phyloP scores from a whole-genome alignment of 2,888 invertebrate species.

The Rhamphomyia laevipes region DNA sequence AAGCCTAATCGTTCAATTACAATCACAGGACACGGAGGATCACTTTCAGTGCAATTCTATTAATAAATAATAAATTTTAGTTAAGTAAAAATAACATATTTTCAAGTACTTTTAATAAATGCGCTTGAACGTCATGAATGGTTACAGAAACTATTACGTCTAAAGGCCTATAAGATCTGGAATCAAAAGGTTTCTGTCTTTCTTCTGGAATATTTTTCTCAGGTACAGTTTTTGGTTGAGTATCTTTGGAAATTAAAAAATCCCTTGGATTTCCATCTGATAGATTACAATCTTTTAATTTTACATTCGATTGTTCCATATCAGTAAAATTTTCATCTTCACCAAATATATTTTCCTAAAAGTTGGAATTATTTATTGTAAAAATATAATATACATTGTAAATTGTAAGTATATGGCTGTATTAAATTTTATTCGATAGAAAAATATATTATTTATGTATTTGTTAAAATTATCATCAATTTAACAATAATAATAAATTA shows the following conservation, averaged over 20 bases:
- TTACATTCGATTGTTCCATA: conserved; percentile 58
- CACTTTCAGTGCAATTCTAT: conserved; percentile 72
- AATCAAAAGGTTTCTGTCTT: conserved; percentile 65
- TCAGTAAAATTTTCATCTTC: conserved; percentile 91
- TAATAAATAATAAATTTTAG: conserved; percentile 28
- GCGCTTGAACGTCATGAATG: conserved; percentile 91
- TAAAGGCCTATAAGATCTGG: conserved; percentile 75
- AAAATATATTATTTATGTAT: too few species aligned
- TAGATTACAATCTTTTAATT: conserved; percentile 36
- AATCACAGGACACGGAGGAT: conserved; percentile 84
- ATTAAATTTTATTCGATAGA: background rate
- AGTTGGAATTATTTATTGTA: too few species aligned
- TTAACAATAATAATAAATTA: conserved; percentile 19
- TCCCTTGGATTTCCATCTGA: conserved; percentile 37
- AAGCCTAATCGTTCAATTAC: conserved; percentile 86
- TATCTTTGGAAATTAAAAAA: conserved; percentile 22
- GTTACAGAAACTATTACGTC: conserved; percentile 87
- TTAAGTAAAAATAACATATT: background rate
- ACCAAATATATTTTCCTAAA: conserved; percentile 89
- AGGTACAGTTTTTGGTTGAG: conserved; percentile 34
- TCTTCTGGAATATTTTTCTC: conserved; percentile 43
- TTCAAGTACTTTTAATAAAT: conserved; percentile 46
- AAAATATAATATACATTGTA: too few species aligned
- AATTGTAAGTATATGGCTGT: too few species aligned
- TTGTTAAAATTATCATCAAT: too few species aligned